These are phyloP conservation scores for Lasiurus cinereus DNA, from an alignment of 2,113 vertebrate genomes.

Conservation along the genomic window DNA sequence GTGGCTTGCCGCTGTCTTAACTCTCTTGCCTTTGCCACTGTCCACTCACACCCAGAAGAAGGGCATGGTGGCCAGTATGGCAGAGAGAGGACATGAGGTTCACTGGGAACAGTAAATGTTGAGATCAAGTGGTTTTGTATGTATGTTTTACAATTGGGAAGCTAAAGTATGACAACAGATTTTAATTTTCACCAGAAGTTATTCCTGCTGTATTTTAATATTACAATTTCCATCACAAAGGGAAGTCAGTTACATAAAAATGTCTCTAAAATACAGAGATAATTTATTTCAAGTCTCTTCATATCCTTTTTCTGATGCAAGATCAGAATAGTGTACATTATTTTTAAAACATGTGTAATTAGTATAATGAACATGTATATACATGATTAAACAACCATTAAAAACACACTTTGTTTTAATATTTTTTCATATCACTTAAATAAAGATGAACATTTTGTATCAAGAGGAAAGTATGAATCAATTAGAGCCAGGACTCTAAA, in stretches of 20 bases:
- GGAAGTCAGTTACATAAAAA: constrained; percentile 29
- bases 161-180: neutral
- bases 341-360: constrained; percentile 44
- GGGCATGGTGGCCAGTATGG: rapidly evolving
- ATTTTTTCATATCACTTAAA: neutral
- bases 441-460: neutral
- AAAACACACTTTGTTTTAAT: neutral
- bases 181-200: neutral
- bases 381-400: neutral
- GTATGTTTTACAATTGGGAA: neutral
- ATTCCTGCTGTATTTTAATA: constrained; percentile 36
- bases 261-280: constrained; percentile 36
- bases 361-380: neutral
- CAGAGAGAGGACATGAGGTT: neutral
- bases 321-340: constrained; percentile 25
- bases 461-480: neutral
- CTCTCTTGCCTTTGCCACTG: neutral
- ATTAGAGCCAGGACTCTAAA: neutral
- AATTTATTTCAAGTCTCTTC: constrained; percentile 19
- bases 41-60: neutral
- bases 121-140: neutral
- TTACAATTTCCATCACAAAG: constrained; percentile 55
- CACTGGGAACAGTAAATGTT: neutral
- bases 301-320: constrained; percentile 43
- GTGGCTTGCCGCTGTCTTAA: too few relatives aligned